These are phyloP conservation scores for Xestia rhomboidea DNA, from an alignment of 2,888 invertebrate species.

Conservation along the genomic window DNA sequence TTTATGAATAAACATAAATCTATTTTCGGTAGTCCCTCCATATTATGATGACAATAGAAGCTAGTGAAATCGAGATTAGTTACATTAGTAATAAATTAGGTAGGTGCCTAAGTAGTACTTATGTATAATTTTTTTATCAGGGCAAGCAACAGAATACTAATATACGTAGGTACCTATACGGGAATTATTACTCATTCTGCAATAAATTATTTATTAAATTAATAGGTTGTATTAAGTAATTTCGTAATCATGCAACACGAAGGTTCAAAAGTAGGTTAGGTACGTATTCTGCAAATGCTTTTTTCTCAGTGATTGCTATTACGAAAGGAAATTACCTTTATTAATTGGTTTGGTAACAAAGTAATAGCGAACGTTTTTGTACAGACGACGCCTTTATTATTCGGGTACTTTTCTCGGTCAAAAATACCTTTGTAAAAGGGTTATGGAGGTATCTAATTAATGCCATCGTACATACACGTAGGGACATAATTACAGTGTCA, in stretches of 20 bases:
- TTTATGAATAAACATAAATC: background rate
- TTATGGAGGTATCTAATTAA: background rate
- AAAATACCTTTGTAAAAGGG: background rate
- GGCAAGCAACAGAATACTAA: background rate
- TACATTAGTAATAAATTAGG: background rate
- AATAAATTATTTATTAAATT: slow-evolving; percentile 1
- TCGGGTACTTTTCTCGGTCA: background rate
- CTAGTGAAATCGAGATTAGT: background rate
- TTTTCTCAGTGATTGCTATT: slow-evolving; percentile 12
- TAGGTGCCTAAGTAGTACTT: background rate
- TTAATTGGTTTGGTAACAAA: slow-evolving; percentile 13
- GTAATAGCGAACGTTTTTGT: background rate
- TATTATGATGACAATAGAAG: background rate
- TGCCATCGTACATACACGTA: background rate
- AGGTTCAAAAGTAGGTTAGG: background rate
- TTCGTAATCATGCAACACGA: slow-evolving; percentile 26
- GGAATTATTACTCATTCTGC: slow-evolving; percentile 13
- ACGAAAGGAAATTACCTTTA: slow-evolving; percentile 1
- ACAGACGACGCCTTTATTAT: slow-evolving; percentile 6
- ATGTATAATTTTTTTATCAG: background rate
- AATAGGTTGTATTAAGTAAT: slow-evolving; percentile 18
- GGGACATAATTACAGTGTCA: slow-evolving; percentile 11
- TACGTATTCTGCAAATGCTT: slow-evolving; percentile 19
- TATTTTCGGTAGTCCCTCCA: background rate
- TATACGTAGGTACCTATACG: no score